Evolutionary conservation across 2,797 vertebrate genomes (phyloP).

Genomic region (Microctenopoma lineatum): DNA sequence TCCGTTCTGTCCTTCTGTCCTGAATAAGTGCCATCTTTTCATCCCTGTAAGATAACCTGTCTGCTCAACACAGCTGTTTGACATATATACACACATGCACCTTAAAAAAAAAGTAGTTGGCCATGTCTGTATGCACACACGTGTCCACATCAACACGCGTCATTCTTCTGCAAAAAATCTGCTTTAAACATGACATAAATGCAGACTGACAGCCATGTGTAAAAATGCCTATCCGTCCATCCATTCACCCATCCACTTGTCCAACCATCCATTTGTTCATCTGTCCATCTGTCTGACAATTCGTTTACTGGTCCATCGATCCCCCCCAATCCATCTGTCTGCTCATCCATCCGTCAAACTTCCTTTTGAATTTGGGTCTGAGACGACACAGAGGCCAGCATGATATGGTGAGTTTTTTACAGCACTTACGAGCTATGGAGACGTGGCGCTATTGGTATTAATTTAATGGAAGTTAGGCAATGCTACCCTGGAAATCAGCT

Average conservation of each 20-base stretch:
- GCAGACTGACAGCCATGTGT: conserved; percentile 75
- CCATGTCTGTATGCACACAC: conserved; percentile 15
- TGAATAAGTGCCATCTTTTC: conserved; percentile 63
- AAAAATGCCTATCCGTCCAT: conserved; percentile 76
- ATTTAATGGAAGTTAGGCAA: too few relatives aligned
- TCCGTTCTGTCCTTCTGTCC: conserved; percentile 58
- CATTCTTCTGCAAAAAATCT: conserved; percentile 36
- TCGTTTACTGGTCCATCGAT: conserved; percentile 73
- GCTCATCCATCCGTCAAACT: conserved; percentile 73
- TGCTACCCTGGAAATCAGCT: too few relatives aligned
- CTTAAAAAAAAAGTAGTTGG: conserved; percentile 23
- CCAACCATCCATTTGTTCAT: conserved; percentile 77
- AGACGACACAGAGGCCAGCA: conserved; percentile 34
- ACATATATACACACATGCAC: conserved; percentile 35
- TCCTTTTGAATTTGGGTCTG: conserved; percentile 60
- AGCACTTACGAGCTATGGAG: conserved; percentile 27
- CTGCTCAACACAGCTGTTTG: conserved; percentile 60
- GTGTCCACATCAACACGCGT: conserved; percentile 19
- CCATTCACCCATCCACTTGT: conserved; percentile 71
- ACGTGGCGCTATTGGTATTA: neutral
- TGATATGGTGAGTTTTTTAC: conserved; percentile 10
- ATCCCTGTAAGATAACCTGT: conserved; percentile 61
- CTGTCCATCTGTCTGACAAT: conserved; percentile 77
- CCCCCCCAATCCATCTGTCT: conserved; percentile 70
- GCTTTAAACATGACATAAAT: conserved; percentile 69